Base-by-base conservation (phyloP, 2,797 vertebrate species). In the Mionectes olivaceus region DNA sequence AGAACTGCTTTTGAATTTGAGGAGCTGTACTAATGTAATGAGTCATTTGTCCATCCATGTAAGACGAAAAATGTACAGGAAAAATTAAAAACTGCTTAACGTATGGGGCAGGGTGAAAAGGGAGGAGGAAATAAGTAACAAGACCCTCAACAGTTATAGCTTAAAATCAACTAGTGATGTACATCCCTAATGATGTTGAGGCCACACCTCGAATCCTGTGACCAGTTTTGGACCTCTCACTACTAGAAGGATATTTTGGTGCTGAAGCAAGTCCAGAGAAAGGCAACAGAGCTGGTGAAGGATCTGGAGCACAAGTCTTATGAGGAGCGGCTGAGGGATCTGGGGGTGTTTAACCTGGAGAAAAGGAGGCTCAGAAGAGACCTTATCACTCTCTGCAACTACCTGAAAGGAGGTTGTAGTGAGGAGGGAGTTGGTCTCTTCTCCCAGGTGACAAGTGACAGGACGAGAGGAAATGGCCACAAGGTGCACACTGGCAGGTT, bases 1-100 rank as follows among this genome's bases (percentile, higher is more conserved):
- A 46, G 64, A 79, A 37, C 12, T n/a, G 28, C 7, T 92, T 59
- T 71, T 88, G 68, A 37, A 84, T 85, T 78, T 69, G 46, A 83
- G 39, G 50, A 89, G 76, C 22, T 73, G 11, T 56, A 92, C 87
- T 5, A 2, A 75, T n/a, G 18, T 79, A 87, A 60, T 23, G 19
- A 88, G 28, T 55, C 69, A 50, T 7, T 63, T 83, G 55, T 63
- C 47, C 21, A 14, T 41, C 21, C 13, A 37, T 19, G 11, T 15
- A 59, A 74, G 60, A 23, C 7, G 27, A 75, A 83, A 82, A 75
- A 28, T 75, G 11, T 67, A 91, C 32, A 76, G 63, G 3, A 89
- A 79, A 77, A 70, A 16, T 53, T 87, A 71, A 79, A 79, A 13
- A 4, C 35, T 61, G 11, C 49, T 88, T 84, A 83, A 57, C 19